phyloP scores from a whole-genome alignment of 2,888 invertebrate species.

The Andrena fulva region DNA sequence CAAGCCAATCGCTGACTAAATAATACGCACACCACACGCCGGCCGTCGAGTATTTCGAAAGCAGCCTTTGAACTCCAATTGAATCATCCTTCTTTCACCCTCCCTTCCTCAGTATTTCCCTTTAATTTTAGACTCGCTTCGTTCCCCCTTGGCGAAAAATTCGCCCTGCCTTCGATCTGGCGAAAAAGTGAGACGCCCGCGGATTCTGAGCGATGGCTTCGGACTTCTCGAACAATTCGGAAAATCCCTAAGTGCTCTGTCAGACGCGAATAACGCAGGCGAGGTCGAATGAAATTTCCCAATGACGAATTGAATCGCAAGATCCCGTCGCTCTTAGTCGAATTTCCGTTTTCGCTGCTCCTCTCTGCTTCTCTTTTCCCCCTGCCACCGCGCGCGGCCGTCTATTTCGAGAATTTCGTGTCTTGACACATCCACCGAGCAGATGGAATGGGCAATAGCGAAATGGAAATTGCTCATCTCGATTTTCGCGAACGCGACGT shows the following conservation, averaged over 20 bases:
- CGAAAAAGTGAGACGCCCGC: background rate
- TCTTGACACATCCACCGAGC: slow-evolving; percentile 44
- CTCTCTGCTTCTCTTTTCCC: slow-evolving; percentile 10
- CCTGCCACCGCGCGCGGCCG: slow-evolving; percentile 6
- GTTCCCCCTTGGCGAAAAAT: background rate
- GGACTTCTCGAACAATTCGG: background rate
- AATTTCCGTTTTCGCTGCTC: slow-evolving; percentile 41
- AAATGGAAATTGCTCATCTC: slow-evolving; percentile 45
- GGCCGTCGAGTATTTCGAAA: slow-evolving; percentile 47
- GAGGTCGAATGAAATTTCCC: slow-evolving; percentile 14
- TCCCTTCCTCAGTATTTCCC: slow-evolving; percentile 21
- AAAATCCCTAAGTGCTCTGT: background rate
- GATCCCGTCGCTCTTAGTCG: slow-evolving; percentile 35
- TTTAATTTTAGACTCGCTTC: slow-evolving; percentile 18
- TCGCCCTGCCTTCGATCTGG: background rate
- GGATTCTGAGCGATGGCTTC: too few relatives aligned
- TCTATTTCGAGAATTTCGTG: slow-evolving; percentile 55
- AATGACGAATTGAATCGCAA: slow-evolving; percentile 15
- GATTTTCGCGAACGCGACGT: slow-evolving; percentile 42
- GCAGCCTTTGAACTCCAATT: slow-evolving; percentile 53
- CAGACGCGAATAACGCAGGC: slow-evolving; percentile 3
- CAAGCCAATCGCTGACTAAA: slow-evolving; percentile 44
- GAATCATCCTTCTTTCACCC: slow-evolving; percentile 50
- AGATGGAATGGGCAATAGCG: slow-evolving; percentile 39
- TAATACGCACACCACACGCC: slow-evolving; percentile 42